Evolutionary conservation across 2,113 vertebrate species (phyloP).

Genomic region (Alethe diademata): DNA sequence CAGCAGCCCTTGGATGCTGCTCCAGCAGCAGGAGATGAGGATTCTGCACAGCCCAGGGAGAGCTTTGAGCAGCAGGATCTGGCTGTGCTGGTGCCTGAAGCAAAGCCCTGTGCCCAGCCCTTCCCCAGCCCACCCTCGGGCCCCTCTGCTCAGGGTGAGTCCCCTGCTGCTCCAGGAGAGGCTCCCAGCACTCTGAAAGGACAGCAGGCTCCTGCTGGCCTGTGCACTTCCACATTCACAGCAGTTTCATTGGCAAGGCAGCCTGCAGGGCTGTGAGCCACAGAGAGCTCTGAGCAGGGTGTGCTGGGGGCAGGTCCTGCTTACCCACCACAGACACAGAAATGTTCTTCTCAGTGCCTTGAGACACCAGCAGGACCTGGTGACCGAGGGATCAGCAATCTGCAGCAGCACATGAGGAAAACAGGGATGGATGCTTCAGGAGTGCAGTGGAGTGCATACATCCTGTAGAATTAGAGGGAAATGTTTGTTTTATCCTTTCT

Average conservation of each 20-base stretch:
- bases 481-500: background rate
- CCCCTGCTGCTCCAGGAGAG: background rate
- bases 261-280: background rate
- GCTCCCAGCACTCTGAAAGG: background rate
- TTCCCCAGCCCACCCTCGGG: no score
- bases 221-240: background rate
- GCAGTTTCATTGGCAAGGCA: background rate
- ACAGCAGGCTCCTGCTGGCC: background rate
- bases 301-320: background rate
- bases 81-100: fast-evolving
- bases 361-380: background rate
- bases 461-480: background rate
- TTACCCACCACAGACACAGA: background rate
- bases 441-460: background rate
- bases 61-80: background rate
- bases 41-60: fast-evolving
- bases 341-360: background rate
- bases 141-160: background rate
- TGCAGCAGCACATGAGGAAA: background rate
- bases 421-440: background rate
- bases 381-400: background rate
- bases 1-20: background rate
- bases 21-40: background rate
- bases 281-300: background rate
- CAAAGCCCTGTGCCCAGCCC: background rate